A percentile compares a stretch with the other conserved stretches of the same genome.
phyloP scores from a whole-genome alignment of 2,113 vertebrate species.

The Psephotus haematonotus region DNA sequence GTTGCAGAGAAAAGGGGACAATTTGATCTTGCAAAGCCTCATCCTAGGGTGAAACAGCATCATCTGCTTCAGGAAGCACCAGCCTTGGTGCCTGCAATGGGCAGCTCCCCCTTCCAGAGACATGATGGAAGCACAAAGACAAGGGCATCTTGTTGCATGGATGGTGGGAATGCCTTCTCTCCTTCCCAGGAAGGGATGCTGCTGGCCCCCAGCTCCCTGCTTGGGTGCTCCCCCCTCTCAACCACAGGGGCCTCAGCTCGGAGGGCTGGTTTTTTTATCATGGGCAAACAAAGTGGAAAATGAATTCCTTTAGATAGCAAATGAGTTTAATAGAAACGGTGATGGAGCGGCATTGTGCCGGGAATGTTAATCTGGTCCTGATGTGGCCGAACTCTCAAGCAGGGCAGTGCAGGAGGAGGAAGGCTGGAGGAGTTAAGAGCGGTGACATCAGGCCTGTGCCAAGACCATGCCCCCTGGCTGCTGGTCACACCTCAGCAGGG shows the following conservation, averaged over 20 bases:
- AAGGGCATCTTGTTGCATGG: neutral
- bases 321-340: constrained; percentile 69
- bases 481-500: neutral
- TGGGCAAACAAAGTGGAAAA: constrained; percentile 70
- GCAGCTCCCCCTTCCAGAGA: neutral
- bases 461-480: neutral
- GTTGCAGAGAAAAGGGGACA: neutral
- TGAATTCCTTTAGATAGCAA: constrained; percentile 71
- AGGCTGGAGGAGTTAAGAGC: neutral
- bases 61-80: neutral
- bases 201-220: neutral
- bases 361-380: constrained; percentile 15
- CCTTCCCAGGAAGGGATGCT: neutral
- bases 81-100: neutral
- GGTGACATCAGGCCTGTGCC: neutral
- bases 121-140: neutral
- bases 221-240: neutral
- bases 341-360: constrained; percentile 42
- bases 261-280: neutral
- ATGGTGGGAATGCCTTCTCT: neutral
- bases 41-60: neutral
- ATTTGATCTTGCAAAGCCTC: neutral
- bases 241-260: neutral
- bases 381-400: constrained; percentile 47
- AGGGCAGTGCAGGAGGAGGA: neutral